Evolutionary conservation across 2,888 invertebrate species (phyloP), one percentile per base, ranked within the genome.

Genomic region (Plebejus melissa): DNA sequence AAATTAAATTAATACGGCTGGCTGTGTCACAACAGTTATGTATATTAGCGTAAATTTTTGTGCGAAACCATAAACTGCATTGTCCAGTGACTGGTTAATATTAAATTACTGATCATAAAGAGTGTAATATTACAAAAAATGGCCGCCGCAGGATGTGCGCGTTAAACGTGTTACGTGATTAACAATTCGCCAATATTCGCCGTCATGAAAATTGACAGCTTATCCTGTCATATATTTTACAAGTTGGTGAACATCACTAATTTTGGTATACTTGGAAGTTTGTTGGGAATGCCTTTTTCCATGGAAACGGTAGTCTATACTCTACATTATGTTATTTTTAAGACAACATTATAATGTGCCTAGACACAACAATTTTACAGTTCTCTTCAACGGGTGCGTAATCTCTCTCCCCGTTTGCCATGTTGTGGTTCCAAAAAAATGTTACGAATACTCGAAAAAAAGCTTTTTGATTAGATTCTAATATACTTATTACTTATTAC

Each of bases 41-140:
- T 74, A 77, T 65, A 77, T 74, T 69, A 57, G 54, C 38, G 75
- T 74, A 54, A 79, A 77, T 78, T 79, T 78, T 79, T 79, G 70
- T 76, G 74, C 83, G 85, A 83, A 85, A 86, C 85, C 84, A 85
- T 88, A 88, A 88, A 86, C 83, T 86, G 85, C 81, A 82, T 82
- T 85, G 83, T 83, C 83, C 83, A 83, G 84, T 85, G 84, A 86
- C 87, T 87, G 85, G 84, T 85, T 87, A 85, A 65, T 89, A 88
- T 90, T 87, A 88, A 90, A 90, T 88, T 88, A 88, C 88, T 84
- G 85, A 86, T 86, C 86, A 86, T 89, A 90, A 89, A 89, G 86
- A 82, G 80, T 81, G 82, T 84, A 87, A 84, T 84, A 46, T 54
- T 46, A 71, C 71, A 76, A 78, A 78, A 76, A 74, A 74, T 57